These are phyloP conservation scores for Adelges cooleyi DNA, from an alignment of 1,140 invertebrate genomes.

Conservation along the genomic window DNA sequence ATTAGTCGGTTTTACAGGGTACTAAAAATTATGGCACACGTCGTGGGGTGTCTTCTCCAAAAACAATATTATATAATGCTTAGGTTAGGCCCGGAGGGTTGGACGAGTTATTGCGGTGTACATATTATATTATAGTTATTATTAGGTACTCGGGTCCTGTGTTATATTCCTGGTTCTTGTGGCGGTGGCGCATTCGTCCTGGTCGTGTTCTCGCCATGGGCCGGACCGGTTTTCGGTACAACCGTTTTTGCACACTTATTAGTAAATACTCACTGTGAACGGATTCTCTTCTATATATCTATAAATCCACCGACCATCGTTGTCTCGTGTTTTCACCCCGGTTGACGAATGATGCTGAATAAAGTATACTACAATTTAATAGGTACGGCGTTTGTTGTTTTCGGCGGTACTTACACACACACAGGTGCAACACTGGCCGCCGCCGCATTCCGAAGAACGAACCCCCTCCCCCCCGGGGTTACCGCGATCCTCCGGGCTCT, in stretches of 20 bases:
- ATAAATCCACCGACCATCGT: background rate
- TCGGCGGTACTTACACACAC: background rate
- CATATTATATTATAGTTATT: background rate
- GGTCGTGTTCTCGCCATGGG: no score
- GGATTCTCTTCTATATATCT: no score
- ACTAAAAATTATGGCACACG: constrained; percentile 7
- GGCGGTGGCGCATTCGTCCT: background rate
- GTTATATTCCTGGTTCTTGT: no score
- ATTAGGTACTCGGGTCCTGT: background rate
- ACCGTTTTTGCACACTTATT: no score
- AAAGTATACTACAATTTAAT: background rate
- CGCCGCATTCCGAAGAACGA: constrained; percentile 12
- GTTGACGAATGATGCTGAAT: constrained; percentile 23
- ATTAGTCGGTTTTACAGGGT: background rate
- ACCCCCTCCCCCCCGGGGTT: constrained; percentile 12
- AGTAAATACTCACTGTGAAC: no score
- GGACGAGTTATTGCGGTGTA: no score
- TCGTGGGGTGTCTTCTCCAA: background rate
- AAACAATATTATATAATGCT: no score
- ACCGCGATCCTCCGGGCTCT: background rate
- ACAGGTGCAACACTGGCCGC: background rate
- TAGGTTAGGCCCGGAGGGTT: no score
- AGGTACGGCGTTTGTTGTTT: background rate
- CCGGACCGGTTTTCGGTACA: no score
- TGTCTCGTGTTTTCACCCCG: background rate